phyloP scores from a whole-genome alignment of 2,888 invertebrate genomes.

The Drosophila tanythrix region DNA sequence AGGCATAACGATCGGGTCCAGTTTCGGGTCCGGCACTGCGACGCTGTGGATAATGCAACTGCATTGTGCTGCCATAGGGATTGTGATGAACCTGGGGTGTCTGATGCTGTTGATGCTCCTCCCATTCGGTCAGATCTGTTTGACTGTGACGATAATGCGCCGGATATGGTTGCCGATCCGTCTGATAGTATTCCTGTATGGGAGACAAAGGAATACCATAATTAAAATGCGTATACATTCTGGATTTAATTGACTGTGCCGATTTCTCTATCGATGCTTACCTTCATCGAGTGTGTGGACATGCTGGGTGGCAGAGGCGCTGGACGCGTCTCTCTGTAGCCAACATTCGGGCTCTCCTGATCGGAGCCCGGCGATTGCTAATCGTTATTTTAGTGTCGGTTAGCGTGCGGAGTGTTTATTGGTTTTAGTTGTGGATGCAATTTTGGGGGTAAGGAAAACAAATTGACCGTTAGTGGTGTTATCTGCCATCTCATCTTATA shows the following conservation, averaged over 20 bases:
- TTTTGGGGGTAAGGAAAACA: slow-evolving; percentile 11
- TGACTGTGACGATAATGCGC: slow-evolving; percentile 85
- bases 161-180: slow-evolving; percentile 85
- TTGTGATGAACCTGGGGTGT: slow-evolving; percentile 80
- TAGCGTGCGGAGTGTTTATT: slow-evolving; percentile 31
- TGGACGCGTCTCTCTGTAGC: slow-evolving; percentile 85
- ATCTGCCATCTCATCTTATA: slow-evolving; percentile 9
- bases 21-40: slow-evolving; percentile 79
- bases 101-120: slow-evolving; percentile 82
- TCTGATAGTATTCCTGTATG: slow-evolving; percentile 87
- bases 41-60: slow-evolving; percentile 73
- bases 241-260: not conserved
- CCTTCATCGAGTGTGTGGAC: slow-evolving; percentile 91
- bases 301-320: slow-evolving; percentile 88
- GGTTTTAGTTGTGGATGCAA: slow-evolving; percentile 11
- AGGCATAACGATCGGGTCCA: slow-evolving; percentile 75
- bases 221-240: slow-evolving; percentile 29
- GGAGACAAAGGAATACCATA: slow-evolving; percentile 46
- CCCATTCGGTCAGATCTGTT: slow-evolving; percentile 85
- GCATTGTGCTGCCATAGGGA: slow-evolving; percentile 83
- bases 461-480: slow-evolving; percentile 36
- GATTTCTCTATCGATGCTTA: slow-evolving; percentile 78
- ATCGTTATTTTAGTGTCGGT: slow-evolving; percentile 29
- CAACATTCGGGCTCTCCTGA: slow-evolving; percentile 85
- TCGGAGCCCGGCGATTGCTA: slow-evolving; percentile 86